phyloP scores from a whole-genome alignment of 2,888 invertebrate species.

The Drosophila kambysellisi region DNA sequence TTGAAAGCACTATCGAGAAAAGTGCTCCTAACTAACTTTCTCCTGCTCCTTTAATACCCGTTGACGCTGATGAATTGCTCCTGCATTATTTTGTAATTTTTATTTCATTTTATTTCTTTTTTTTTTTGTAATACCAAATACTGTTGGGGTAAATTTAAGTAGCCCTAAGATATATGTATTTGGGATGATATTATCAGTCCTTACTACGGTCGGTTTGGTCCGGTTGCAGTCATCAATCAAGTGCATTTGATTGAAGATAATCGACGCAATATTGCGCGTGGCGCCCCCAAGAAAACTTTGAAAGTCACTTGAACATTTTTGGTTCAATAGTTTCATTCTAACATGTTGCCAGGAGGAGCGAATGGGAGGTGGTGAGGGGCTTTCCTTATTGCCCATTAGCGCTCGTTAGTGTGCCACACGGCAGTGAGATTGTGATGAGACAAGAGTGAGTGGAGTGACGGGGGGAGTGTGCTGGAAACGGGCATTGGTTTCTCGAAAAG shows the following conservation, averaged over 20 bases:
- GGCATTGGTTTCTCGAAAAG: constrained; percentile 40
- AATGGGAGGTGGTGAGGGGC: background rate
- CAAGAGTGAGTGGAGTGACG: too few species aligned
- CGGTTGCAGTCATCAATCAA: constrained; percentile 71
- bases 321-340: constrained; percentile 64
- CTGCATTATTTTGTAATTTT: constrained; percentile 6
- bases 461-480: background rate
- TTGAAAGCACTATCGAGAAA: background rate
- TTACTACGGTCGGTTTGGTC: background rate
- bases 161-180: constrained; percentile 9
- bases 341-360: background rate
- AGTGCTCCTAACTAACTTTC: background rate
- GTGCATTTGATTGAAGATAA: constrained; percentile 73
- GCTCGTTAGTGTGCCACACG: constrained; percentile 61
- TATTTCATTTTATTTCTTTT: background rate
- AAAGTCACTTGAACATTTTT: constrained; percentile 55
- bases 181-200: constrained; percentile 11
- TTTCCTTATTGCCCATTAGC: constrained; percentile 59
- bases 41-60: background rate
- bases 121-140: constrained; percentile 1
- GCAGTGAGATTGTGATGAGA: background rate
- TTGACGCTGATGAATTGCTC: constrained; percentile 34
- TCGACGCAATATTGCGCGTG: constrained; percentile 71
- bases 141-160: constrained; percentile 6
- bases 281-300: background rate